phyloP scores from a whole-genome alignment of 2,888 invertebrate genomes.

The Drosophila greeni region DNA sequence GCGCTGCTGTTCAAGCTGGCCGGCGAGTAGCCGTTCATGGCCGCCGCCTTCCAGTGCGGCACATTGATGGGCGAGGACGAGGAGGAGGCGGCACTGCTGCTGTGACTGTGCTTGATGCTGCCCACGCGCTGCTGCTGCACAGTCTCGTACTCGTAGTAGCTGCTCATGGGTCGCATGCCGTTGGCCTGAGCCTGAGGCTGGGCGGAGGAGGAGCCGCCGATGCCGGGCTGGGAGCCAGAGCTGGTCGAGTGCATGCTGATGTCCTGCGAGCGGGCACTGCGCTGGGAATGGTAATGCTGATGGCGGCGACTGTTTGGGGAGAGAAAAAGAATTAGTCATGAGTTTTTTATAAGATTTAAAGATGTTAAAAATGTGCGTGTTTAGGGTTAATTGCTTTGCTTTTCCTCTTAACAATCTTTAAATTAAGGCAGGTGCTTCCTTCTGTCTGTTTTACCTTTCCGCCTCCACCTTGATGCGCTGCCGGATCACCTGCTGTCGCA shows the following conservation, averaged over 20 bases:
- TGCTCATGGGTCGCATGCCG: slow-evolving; percentile 85
- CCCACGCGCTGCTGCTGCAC: slow-evolving; percentile 83
- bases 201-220: slow-evolving; percentile 17
- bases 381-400: neutral
- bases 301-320: slow-evolving; percentile 81
- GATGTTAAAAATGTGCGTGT: neutral
- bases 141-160: slow-evolving; percentile 91
- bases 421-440: neutral
- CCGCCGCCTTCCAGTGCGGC: slow-evolving; percentile 77
- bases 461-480: slow-evolving; percentile 89
- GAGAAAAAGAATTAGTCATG: slow-evolving; percentile 16
- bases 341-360: slow-evolving; percentile 2
- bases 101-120: slow-evolving; percentile 77
- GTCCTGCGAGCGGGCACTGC: slow-evolving; percentile 82
- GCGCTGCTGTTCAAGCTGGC: slow-evolving; percentile 76
- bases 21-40: slow-evolving; percentile 76
- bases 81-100: slow-evolving; percentile 50
- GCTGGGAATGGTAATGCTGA: slow-evolving; percentile 84
- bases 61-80: slow-evolving; percentile 71
- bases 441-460: slow-evolving; percentile 83
- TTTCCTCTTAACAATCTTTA: neutral
- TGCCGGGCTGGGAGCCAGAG: slow-evolving; percentile 37
- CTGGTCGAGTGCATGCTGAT: slow-evolving; percentile 70
- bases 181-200: slow-evolving; percentile 45
- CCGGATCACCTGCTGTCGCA: slow-evolving; percentile 88